These are phyloP conservation scores for Grammomys surdaster DNA, from an alignment of 2,113 vertebrate genomes.

Conservation along the genomic window DNA sequence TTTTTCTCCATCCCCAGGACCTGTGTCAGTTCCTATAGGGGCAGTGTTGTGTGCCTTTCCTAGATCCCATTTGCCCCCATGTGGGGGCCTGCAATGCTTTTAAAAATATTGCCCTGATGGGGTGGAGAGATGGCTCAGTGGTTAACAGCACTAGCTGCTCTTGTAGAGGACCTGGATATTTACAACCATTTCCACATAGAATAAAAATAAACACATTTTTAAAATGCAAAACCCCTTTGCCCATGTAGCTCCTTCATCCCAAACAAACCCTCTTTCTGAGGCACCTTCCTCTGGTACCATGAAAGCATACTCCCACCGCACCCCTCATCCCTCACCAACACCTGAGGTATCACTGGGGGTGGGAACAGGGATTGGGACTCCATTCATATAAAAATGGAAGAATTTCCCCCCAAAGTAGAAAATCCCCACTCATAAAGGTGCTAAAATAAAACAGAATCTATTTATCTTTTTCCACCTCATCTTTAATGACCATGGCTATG, in stretches of 20 bases:
- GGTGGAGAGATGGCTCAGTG: neutral
- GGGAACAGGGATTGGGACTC: neutral
- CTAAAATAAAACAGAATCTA: neutral
- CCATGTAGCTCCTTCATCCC: neutral
- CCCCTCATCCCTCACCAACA: no score
- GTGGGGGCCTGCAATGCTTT: neutral
- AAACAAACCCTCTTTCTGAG: no score
- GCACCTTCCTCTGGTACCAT: neutral
- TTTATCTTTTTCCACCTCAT: no score
- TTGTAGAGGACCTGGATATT: neutral
- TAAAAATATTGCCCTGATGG: neutral
- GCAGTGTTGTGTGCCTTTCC: neutral
- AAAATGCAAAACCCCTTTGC: neutral
- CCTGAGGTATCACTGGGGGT: accelerated
- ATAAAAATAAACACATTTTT: neutral
- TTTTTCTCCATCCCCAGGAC: neutral
- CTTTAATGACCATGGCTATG: accelerated
- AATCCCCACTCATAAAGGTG: neutral
- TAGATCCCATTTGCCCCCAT: accelerated
- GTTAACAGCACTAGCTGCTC: neutral
- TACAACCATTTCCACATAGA: neutral
- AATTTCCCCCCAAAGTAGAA: neutral
- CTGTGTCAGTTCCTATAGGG: no score
- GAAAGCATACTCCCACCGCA: accelerated
- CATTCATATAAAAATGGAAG: neutral